Conservation (phyloP, 1,140 invertebrate species). For the Scaptomyza graminum region DNA sequence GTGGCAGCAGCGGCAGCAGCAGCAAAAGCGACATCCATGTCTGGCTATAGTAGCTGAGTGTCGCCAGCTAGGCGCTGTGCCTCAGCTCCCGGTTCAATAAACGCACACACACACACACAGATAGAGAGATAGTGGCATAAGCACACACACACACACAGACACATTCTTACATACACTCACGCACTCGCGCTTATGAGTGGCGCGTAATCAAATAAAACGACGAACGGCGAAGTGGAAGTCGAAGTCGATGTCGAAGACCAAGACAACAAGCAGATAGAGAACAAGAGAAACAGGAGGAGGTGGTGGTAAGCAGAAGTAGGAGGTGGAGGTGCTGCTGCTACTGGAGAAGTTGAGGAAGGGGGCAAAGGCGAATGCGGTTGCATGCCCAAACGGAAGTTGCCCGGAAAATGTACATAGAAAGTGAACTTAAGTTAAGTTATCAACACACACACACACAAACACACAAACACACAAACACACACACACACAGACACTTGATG, state of each 20-base stretch:
- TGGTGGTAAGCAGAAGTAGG: neutral
- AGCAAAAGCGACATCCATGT: conserved; percentile 12
- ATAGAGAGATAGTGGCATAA: conserved; percentile 1
- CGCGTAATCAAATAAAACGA: conserved; percentile 47
- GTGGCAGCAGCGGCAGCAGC: conserved; percentile 12
- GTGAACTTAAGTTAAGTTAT: conserved; percentile 52
- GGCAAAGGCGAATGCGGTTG: conserved; percentile 47
- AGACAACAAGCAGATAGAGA: conserved; percentile 25
- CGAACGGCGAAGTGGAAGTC: conserved; percentile 6
- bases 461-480: neutral
- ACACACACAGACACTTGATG: no score
- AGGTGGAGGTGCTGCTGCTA: neutral
- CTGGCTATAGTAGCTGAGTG: conserved; percentile 24
- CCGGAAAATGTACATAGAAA: conserved; percentile 54
- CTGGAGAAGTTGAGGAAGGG: neutral
- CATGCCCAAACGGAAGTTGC: conserved; percentile 51
- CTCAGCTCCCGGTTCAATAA: conserved; percentile 37
- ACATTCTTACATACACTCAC: conserved; percentile 48
- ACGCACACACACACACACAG: conserved; percentile 13
- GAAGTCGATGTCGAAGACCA: conserved; percentile 36
- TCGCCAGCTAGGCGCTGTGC: conserved; percentile 41
- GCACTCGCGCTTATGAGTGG: conserved; percentile 42
- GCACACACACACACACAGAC: conserved; percentile 13
- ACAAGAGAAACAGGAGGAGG: neutral
- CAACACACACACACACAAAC: conserved; percentile 36